Percentiles rank a stretch among this genome's conserved stretches.
phyloP scores from a whole-genome alignment of 2,888 invertebrate genomes.

The Acrobasis consociella region DNA sequence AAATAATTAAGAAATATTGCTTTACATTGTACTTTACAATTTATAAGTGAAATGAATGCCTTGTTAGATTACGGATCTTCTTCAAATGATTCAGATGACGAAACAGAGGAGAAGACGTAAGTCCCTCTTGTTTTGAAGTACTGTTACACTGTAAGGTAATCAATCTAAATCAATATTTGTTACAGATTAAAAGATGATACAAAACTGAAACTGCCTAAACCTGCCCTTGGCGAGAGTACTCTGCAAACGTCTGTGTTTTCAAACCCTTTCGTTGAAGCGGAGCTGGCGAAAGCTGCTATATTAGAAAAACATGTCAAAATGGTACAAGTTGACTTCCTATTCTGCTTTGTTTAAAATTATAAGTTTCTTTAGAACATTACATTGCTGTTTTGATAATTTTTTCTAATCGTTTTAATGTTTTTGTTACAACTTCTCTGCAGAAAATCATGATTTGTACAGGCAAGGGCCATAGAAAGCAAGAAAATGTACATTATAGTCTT shows the following conservation, averaged over 20 bases:
- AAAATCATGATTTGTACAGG: too few species aligned
- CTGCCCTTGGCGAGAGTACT: slow-evolving; percentile 81
- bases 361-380: neutral
- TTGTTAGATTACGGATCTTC: slow-evolving; percentile 85
- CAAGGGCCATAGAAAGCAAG: too few species aligned
- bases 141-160: neutral
- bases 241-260: slow-evolving; percentile 90
- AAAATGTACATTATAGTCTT: too few species aligned
- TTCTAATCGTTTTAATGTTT: too few species aligned
- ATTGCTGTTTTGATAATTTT: neutral
- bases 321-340: slow-evolving; percentile 85
- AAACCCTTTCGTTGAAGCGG: slow-evolving; percentile 93
- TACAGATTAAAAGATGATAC: slow-evolving; percentile 43
- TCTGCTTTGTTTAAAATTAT: neutral
- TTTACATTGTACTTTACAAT: neutral
- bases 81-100: slow-evolving; percentile 76
- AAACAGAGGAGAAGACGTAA: slow-evolving; percentile 63
- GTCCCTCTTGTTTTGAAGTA: slow-evolving; percentile 25
- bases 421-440: too few species aligned
- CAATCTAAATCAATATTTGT: slow-evolving; percentile 6
- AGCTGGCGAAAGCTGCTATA: slow-evolving; percentile 92
- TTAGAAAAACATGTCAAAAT: slow-evolving; percentile 96
- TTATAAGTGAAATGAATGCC: slow-evolving; percentile 80
- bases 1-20: neutral
- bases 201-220: slow-evolving; percentile 83